Evolutionary conservation across 1,140 invertebrate genomes (phyloP), one percentile per base, ranked within the genome.

Genomic region (Zaprionus nigranus): DNA sequence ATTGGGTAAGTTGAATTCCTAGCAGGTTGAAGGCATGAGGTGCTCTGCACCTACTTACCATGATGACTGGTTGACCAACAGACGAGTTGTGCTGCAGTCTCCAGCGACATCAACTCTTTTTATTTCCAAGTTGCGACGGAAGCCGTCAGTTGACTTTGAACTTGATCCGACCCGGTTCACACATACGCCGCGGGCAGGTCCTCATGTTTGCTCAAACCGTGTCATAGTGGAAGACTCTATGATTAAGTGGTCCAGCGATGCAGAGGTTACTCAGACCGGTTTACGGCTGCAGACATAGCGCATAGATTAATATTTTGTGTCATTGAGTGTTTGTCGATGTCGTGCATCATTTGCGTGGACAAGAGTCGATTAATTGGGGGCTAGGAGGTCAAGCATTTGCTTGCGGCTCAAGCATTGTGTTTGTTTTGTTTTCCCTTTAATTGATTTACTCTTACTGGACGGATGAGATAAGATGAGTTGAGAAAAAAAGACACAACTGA

Each of bases 131-230:
- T 54, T 53, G 67, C 80, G 69, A 79, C 88, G 81, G 79, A 75
- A 61, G 62, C 56, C 26, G 13, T 20, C 40, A 64, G 53, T 61
- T 90, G 85, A 90, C 85, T 90, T 90, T 90, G 85, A 90, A 90
- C 85, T 90, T 90, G 85, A 86, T 85, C 81, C 65, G 57, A 49
- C 46, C 46, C 70, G 49, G 46, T 76, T 34, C 30, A 34, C 3
- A 34, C 66, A 78, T 65, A n/a, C 15, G 11, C 46, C 46, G 11
- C 46, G 17, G 40, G 36, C 40, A 46, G 9, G 5, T 51, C 46
- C 46, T 51, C 46, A 22, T 20, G 20, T 51, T 51, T 51, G 46
- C 22, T 51, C 22, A 51, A 22, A 24, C 20, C 46, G 17, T 51
- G 20, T 51, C 46, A 51, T 7, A 49, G 20, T 51, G 46, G 46